phyloP scores from a whole-genome alignment of 2,113 vertebrate genomes.

The Leucoraja erinaceus region DNA sequence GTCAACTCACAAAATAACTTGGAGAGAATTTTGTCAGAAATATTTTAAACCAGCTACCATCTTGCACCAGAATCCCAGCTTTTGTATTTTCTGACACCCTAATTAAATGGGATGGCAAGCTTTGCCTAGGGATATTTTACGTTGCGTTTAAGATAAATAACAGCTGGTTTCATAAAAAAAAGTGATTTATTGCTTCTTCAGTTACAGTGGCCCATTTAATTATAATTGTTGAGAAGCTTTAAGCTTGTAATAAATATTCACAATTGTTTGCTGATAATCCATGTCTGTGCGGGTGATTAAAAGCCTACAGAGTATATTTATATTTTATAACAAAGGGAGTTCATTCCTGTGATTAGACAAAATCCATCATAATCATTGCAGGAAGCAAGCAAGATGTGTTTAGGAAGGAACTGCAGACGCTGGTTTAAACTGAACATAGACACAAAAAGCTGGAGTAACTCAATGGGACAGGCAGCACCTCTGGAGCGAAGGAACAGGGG shows the following conservation, averaged over 20 bases:
- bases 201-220: conserved; percentile 3
- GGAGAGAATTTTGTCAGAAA: not conserved
- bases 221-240: not conserved
- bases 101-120: not conserved
- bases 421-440: too few species aligned
- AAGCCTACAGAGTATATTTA: not conserved
- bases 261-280: not conserved
- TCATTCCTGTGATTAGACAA: not conserved
- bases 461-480: too few species aligned
- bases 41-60: not conserved
- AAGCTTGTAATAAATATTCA: conserved; percentile 7
- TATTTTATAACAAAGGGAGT: not conserved
- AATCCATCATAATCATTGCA: not conserved
- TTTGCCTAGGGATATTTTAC: not conserved
- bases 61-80: not conserved
- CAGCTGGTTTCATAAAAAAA: not conserved
- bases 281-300: not conserved
- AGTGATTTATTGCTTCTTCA: not conserved
- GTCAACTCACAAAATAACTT: not conserved
- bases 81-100: not conserved
- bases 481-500: too few species aligned
- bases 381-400: not conserved
- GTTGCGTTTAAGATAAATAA: not conserved
- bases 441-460: too few species aligned
- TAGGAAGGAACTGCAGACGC: too few species aligned